A percentile compares a stretch with the other conserved stretches of the same genome.
Evolutionary conservation across 2,113 vertebrate genomes (phyloP).

Genomic region (Peromyscus californicus): DNA sequence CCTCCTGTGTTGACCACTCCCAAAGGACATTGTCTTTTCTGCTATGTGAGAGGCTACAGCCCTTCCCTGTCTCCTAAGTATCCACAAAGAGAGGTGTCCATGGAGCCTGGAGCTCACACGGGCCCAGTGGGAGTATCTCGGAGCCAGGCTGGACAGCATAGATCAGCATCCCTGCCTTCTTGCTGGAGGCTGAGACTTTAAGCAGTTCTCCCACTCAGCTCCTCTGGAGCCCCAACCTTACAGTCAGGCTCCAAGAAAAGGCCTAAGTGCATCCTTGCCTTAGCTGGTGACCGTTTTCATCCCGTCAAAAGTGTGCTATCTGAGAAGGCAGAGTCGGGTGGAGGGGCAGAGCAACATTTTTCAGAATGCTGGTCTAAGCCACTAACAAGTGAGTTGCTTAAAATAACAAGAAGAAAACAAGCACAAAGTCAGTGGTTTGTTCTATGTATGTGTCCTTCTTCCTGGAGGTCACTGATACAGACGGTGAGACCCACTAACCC

Average conservation of each 20-base stretch:
- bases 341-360: not conserved
- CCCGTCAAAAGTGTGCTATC: not conserved
- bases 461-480: not conserved
- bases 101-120: too few relatives aligned
- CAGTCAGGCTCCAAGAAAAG: not conserved
- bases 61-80: not conserved
- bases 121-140: not conserved
- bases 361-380: not conserved
- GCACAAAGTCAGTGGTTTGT: not conserved
- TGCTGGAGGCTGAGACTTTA: not conserved
- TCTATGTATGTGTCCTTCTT: not conserved
- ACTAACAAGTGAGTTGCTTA: not conserved
- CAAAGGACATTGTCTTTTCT: not conserved
- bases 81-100: not conserved
- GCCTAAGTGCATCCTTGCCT: not conserved
- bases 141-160: not conserved
- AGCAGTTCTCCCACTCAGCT: not conserved
- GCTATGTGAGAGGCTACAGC: fast-evolving
- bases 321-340: not conserved
- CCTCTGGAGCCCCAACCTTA: not conserved
- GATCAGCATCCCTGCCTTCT: not conserved
- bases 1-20: not conserved
- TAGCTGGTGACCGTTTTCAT: not conserved
- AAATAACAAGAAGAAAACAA: not conserved
- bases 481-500: not conserved